A percentile compares a stretch with the other conserved stretches of the same genome.
These are phyloP conservation scores for Petromus typicus DNA, from an alignment of 2,113 vertebrate species.

Conservation along the genomic window DNA sequence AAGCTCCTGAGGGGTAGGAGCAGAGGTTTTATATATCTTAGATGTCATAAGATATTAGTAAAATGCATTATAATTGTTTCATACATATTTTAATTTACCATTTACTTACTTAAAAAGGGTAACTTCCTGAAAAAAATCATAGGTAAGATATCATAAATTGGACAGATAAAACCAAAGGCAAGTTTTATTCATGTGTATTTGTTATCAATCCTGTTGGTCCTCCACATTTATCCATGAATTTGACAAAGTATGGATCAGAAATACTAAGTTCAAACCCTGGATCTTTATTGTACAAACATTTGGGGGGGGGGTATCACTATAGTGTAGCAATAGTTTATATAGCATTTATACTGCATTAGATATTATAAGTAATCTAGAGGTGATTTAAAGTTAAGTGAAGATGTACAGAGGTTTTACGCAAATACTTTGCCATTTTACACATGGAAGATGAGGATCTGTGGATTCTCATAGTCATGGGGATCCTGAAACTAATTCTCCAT, in stretches of 20 bases:
- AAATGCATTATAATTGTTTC: conserved; percentile 44
- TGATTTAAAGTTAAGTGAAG: not conserved
- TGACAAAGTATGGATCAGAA: conserved; percentile 2
- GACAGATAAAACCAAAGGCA: conserved; percentile 61
- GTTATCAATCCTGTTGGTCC: conserved; percentile 10
- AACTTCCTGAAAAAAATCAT: conserved; percentile 20
- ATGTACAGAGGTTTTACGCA: not conserved
- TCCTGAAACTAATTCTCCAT: not conserved
- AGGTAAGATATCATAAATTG: conserved; percentile 11
- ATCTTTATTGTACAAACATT: not conserved
- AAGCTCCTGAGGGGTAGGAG: conserved; percentile 90
- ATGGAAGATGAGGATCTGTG: not conserved
- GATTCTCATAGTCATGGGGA: not conserved
- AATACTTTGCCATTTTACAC: not conserved
- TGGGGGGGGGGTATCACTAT: not conserved
- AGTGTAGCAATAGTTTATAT: not conserved
- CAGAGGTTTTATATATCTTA: conserved; percentile 83
- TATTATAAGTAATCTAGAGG: not conserved
- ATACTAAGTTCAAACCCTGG: not conserved
- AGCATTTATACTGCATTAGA: not conserved
- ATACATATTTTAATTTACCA: conserved; percentile 41
- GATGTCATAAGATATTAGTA: conserved; percentile 64
- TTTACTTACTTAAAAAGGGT: conserved; percentile 29
- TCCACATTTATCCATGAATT: conserved; percentile 1
- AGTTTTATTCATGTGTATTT: conserved; percentile 68